Evolutionary conservation across 2,888 invertebrate species (phyloP).

Genomic region (Anorthoa munda): DNA sequence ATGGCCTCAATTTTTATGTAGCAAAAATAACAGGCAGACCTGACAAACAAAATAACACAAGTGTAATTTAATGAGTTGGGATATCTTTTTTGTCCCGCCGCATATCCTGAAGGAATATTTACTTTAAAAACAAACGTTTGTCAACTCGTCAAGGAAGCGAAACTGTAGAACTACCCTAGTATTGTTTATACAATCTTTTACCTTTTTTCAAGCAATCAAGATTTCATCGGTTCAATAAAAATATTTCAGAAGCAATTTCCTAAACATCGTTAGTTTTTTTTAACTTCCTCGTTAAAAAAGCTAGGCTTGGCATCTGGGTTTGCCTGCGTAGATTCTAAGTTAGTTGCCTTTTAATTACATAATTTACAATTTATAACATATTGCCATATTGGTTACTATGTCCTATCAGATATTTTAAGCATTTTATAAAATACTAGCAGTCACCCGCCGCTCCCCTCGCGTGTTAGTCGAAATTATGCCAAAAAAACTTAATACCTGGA

Average conservation of each 20-base stretch:
- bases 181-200: slow-evolving; percentile 44
- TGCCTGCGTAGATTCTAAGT: background rate
- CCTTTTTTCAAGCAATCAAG: slow-evolving; percentile 47
- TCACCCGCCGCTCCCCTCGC: too few species aligned
- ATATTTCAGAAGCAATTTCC: slow-evolving; percentile 29
- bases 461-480: too few species aligned
- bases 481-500: too few species aligned
- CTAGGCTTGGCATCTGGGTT: background rate
- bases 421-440: too few species aligned
- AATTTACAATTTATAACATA: background rate
- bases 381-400: background rate
- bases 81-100: slow-evolving; percentile 36
- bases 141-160: slow-evolving; percentile 55
- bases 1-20: too few species aligned
- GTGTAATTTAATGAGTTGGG: slow-evolving; percentile 15
- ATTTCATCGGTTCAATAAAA: slow-evolving; percentile 56
- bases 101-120: slow-evolving; percentile 41
- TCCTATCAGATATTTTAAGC: too few species aligned
- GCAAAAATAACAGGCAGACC: background rate
- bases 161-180: slow-evolving; percentile 34
- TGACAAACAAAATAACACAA: slow-evolving; percentile 10
- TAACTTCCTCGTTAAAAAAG: slow-evolving; percentile 24
- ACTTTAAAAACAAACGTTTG: slow-evolving; percentile 38
- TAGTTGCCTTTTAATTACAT: too few species aligned
- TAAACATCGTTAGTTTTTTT: slow-evolving; percentile 29